Conservation (phyloP, 2,888 invertebrate genomes). For the Arctia plantaginis region DNA sequence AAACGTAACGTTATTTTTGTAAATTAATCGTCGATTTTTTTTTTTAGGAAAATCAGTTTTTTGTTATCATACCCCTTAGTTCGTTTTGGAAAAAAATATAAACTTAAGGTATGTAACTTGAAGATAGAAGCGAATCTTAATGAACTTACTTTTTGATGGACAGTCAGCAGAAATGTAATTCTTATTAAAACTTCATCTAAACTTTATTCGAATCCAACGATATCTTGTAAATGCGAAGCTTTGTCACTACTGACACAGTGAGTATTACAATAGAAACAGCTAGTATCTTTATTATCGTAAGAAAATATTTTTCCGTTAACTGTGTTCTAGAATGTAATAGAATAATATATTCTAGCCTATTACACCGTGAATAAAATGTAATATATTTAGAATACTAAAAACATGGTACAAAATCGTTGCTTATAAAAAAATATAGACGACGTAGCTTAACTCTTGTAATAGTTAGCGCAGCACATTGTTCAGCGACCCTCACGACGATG, state of each 20-base stretch:
- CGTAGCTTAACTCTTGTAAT: conserved; percentile 50
- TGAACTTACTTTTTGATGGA: too few species aligned
- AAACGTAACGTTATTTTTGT: too few species aligned
- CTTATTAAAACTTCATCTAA: not conserved
- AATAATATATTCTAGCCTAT: conserved; percentile 17
- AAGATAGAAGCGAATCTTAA: too few species aligned
- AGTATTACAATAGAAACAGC: not conserved
- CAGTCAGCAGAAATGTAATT: too few species aligned
- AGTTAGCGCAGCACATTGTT: conserved; percentile 56
- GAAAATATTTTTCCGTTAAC: not conserved
- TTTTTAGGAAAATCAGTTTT: too few species aligned
- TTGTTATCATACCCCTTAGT: too few species aligned
- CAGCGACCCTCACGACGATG: conserved; percentile 50
- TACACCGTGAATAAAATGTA: conserved; percentile 4
- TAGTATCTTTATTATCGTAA: not conserved
- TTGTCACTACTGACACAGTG: not conserved
- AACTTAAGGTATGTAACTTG: too few species aligned
- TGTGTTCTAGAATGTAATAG: not conserved
- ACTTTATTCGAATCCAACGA: not conserved
- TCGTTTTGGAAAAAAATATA: too few species aligned
- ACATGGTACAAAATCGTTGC: conserved; percentile 21
- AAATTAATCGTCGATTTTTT: too few species aligned
- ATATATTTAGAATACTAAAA: not conserved
- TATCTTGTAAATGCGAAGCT: not conserved
- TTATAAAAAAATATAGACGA: conserved; percentile 31